Base-by-base conservation (phyloP, 2,113 vertebrate species). In the Crotophaga sulcirostris region DNA sequence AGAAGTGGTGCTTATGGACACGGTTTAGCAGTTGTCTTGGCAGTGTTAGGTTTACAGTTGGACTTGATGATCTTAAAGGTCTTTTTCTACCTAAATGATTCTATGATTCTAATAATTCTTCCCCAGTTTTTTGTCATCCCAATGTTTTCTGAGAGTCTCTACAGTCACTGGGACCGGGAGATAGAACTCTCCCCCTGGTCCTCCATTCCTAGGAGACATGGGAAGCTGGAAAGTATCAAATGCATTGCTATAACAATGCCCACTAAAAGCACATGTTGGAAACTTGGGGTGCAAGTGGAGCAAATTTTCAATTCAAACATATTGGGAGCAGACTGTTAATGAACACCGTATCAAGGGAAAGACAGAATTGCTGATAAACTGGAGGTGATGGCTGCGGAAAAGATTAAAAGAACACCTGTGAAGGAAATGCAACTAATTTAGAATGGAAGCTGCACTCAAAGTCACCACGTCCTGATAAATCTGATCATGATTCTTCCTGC, bases 1-100 rank as follows among this genome's bases (percentile, higher is more conserved):
- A 36, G 26, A 36, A 18, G 31, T 31, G 72, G 9, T 4, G 5
- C 23, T 60, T 11, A 25, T 7, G 47, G 20, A 49, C 17, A 15
- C 21, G 25, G 55, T 34, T 62, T 60, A 24, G 8, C 28, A 20
- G 33, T 58, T 14, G 40, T 4, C 8, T 68, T 60, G 26, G 10
- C 8, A 64, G 3, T 8, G 2, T 5, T 19, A 25, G 9, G 2
- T 33, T 44, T 5, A 16, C 1, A 3, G 28, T 6, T 77, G 18
- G 49, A 55, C 11, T 47, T 1, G 4, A 31, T 19, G 21, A 38
- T n/a, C 19, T 29, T 68, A 67, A 45, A 15, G 8, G 29, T 34
- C 13, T 51, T 55, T 55, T 62, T 20, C 16, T 45, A 29, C 7
- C 8, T 52, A 38, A 83, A 69, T 7, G 3, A 34, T 81, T 58